Evolutionary conservation across 2,888 invertebrate genomes (phyloP), one percentile per base, ranked within the genome.

Genomic region (Melanchra persicariae): DNA sequence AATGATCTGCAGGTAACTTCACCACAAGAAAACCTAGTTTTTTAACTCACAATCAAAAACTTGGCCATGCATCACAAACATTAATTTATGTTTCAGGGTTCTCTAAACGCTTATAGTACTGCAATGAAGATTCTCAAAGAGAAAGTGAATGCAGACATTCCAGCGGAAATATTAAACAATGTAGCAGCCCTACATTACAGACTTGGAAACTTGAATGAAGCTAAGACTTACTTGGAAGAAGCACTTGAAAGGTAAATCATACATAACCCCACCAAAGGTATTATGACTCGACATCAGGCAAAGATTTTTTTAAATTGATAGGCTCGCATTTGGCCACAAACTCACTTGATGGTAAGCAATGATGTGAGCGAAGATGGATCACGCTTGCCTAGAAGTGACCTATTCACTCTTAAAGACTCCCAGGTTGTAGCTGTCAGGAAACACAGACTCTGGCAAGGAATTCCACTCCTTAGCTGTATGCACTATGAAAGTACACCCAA

Each of bases 131-230:
- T 99, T 76, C 96, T 99, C 54, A 98, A 98, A 86, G 99, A 99
- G 82, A 98, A 98, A 91, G 99, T 99, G 1, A 97, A 98, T 87
- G 98, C 98, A 0, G 99, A 99, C 87, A 98, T 99, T 68, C 99
- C 99, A 0, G 98, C 99, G 0, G 99, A 99, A 95, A 99, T 99
- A 87, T 96, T 99, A 49, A 99, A 99, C 94, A 99, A 99, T 93
- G 98, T 99, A 0, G 99, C 99, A 1, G 98, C 99, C 1, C 94
- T 99, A 34, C 98, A 99, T 92, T 99, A 98, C 90, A 97, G 99
- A 61, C 96, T 99, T 71, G 98, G 98, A 7, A 98, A 99, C 92
- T 96, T 98, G 65, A 97, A 97, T 78, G 98, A 99, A 89, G 98
- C 99, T 0, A 98, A 98, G 91, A 97, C 96, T 66, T 97, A 98